phyloP scores from a whole-genome alignment of 2,797 vertebrate species.

The Cygnus olor region DNA sequence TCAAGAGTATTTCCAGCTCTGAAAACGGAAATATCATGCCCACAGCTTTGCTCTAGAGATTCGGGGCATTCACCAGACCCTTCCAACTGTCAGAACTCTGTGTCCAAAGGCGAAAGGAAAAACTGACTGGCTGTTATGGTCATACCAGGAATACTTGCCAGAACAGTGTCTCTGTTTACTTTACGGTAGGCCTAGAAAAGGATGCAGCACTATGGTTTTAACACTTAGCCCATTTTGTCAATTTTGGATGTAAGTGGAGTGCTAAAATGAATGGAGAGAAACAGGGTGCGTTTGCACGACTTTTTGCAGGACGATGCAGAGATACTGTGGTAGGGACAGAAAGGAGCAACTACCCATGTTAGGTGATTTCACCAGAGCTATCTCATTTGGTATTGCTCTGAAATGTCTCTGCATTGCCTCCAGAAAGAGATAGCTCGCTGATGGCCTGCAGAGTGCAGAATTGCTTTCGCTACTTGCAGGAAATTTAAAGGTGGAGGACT shows the following conservation, averaged over 20 bases:
- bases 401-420: background rate
- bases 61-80: background rate
- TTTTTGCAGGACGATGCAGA: background rate
- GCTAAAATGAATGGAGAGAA: background rate
- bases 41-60: background rate
- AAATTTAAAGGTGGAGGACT: background rate
- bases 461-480: background rate
- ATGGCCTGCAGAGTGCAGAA: fast-evolving
- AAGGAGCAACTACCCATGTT: background rate
- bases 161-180: background rate
- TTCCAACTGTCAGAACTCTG: background rate
- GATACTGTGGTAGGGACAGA: background rate
- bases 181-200: background rate
- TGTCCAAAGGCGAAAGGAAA: background rate
- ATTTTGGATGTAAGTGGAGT: background rate
- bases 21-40: background rate
- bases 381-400: background rate
- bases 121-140: background rate
- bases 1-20: background rate
- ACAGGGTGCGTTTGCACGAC: background rate
- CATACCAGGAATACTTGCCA: background rate
- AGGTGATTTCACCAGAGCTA: background rate
- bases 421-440: background rate
- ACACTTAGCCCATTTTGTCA: background rate
- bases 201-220: background rate